Conservation (phyloP, 2,888 invertebrate genomes). For the Dolomedes plantarius region DNA sequence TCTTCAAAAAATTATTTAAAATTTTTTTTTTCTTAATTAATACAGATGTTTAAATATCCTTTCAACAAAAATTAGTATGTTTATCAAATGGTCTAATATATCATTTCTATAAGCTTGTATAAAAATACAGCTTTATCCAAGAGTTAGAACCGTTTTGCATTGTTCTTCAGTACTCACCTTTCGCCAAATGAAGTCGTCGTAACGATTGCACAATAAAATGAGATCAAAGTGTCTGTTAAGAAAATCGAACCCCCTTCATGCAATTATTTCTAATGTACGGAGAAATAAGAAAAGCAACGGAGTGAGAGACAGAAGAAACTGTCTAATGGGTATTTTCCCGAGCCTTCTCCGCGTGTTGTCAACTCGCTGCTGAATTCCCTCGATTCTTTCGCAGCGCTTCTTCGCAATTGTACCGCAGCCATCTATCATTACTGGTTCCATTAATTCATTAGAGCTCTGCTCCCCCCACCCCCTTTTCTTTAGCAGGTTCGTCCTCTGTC, state of each 20-base stretch:
- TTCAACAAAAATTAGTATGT: too few relatives aligned
- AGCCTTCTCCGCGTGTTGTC: slow-evolving; percentile 52
- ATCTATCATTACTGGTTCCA: slow-evolving; percentile 71
- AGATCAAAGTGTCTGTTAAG: slow-evolving; percentile 18
- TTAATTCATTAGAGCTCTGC: slow-evolving; percentile 70
- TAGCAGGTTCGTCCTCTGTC: slow-evolving; percentile 27
- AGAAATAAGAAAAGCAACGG: slow-evolving; percentile 7
- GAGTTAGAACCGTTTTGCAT: not conserved
- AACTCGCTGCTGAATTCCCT: slow-evolving; percentile 45
- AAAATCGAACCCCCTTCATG: slow-evolving; percentile 9
- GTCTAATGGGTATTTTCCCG: slow-evolving; percentile 55
- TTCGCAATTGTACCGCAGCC: slow-evolving; percentile 38
- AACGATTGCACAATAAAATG: slow-evolving; percentile 12
- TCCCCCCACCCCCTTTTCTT: slow-evolving; percentile 50
- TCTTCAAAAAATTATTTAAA: too few relatives aligned
- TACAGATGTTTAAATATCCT: too few relatives aligned
- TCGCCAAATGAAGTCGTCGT: not conserved
- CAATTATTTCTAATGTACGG: slow-evolving; percentile 44
- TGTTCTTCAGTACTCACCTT: not conserved
- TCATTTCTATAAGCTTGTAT: too few relatives aligned
- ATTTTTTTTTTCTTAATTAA: too few relatives aligned
- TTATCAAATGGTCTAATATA: too few relatives aligned
- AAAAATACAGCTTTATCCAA: too few relatives aligned
- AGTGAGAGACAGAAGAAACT: slow-evolving; percentile 26
- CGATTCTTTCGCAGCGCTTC: slow-evolving; percentile 52